Evolutionary conservation across 2,797 vertebrate species (phyloP).

Genomic region (Hipposideros larvatus): DNA sequence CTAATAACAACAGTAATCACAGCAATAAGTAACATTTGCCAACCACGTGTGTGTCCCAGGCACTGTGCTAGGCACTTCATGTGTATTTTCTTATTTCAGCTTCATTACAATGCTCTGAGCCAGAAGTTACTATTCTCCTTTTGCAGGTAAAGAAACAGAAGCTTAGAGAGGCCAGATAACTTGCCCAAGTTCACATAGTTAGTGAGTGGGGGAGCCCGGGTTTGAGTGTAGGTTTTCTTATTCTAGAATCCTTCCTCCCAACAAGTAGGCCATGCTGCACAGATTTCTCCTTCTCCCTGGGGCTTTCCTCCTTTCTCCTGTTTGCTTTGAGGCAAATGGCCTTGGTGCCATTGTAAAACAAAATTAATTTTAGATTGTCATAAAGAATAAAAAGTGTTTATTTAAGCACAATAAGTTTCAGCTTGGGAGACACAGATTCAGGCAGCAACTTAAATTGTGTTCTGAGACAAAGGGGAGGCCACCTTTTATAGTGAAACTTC

Average conservation of each 20-base stretch:
- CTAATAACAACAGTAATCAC: not conserved
- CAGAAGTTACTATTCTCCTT: not conserved
- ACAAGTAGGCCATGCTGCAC: not conserved
- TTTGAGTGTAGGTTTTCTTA: not conserved
- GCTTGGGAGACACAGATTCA: not conserved
- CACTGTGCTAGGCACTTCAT: not conserved
- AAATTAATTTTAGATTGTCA: not conserved
- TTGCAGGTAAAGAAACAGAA: not conserved
- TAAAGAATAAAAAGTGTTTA: not conserved
- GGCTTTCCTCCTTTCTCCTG: not conserved
- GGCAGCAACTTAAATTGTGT: not conserved
- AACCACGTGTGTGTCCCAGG: not conserved
- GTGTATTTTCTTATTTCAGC: not conserved
- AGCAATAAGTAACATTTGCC: not conserved
- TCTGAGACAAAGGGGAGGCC: not conserved
- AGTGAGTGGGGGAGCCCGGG: not conserved
- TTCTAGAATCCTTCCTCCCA: not conserved
- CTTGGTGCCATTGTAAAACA: not conserved
- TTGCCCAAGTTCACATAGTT: not conserved
- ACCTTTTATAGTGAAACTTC: not conserved
- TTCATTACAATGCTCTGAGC: not conserved
- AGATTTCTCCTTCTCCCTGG: not conserved
- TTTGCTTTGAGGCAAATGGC: slow-evolving; percentile 45
- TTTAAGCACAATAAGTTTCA: not conserved
- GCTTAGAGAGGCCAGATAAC: not conserved